Percentiles rank a stretch among this genome's conserved stretches.
These are phyloP conservation scores for Zalophus californianus DNA, from an alignment of 2,797 vertebrate genomes.

Conservation along the genomic window DNA sequence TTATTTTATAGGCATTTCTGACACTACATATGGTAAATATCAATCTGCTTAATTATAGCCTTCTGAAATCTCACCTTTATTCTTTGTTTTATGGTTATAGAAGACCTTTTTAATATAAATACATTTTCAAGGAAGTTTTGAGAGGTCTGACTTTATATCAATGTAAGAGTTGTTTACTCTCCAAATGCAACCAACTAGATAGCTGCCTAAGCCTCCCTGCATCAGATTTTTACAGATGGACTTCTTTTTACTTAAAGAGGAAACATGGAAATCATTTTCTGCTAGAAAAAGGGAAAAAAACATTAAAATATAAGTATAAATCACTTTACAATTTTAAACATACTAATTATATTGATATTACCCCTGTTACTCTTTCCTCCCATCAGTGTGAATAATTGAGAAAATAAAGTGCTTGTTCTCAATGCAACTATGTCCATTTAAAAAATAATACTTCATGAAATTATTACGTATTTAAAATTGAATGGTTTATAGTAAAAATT, in stretches of 20 bases:
- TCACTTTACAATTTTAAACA: background rate
- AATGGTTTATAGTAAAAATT: slow-evolving; percentile 16
- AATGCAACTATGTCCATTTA: background rate
- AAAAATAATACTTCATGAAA: slow-evolving; percentile 13
- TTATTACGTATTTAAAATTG: slow-evolving; percentile 40
- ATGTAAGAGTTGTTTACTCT: slow-evolving; percentile 25
- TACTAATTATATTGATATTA: background rate
- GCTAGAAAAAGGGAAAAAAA: background rate
- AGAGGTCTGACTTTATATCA: background rate
- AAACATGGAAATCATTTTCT: slow-evolving; percentile 9
- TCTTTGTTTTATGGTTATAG: background rate
- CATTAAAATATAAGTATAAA: slow-evolving; percentile 21
- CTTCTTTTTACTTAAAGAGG: background rate
- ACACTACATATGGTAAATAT: background rate
- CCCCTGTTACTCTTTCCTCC: background rate
- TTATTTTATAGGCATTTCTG: slow-evolving; percentile 30
- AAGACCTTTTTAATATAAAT: slow-evolving; percentile 11
- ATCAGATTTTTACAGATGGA: background rate
- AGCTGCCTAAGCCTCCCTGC: background rate
- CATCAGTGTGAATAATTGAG: background rate
- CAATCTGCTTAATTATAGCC: background rate
- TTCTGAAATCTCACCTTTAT: slow-evolving; percentile 53
- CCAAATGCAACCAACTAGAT: background rate
- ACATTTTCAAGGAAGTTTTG: background rate
- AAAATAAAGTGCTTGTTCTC: background rate